A percentile compares a stretch with the other conserved stretches of the same genome.
phyloP scores from a whole-genome alignment of 92 coral and sea anemone species.

The Porites divaricata region DNA sequence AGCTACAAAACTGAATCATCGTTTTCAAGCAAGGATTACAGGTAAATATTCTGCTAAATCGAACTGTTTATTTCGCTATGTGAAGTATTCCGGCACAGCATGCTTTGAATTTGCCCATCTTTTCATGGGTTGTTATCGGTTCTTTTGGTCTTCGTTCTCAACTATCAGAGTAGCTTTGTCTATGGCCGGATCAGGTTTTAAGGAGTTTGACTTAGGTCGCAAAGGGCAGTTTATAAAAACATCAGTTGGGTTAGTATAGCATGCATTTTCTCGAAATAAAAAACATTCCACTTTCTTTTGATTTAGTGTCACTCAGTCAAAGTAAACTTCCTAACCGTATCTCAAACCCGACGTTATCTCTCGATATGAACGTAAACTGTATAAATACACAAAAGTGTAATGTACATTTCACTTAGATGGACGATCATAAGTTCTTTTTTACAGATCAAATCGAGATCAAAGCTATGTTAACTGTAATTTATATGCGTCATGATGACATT shows the following conservation, averaged over 20 bases:
- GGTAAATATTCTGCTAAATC: neutral
- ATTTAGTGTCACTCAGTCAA: neutral
- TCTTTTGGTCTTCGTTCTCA: slow-evolving; percentile 13
- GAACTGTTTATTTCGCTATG: neutral
- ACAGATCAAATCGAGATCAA: neutral
- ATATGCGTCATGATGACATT: neutral
- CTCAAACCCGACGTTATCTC: too few relatives aligned
- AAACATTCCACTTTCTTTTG: slow-evolving; percentile 24
- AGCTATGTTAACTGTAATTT: neutral
- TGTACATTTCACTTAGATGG: neutral
- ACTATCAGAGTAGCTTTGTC: neutral
- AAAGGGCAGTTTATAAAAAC: neutral
- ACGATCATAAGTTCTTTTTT: neutral
- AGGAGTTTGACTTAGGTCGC: neutral
- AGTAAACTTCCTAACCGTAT: too few relatives aligned
- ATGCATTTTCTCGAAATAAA: neutral
- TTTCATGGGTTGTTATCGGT: neutral
- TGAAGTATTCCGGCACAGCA: neutral
- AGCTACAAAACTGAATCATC: neutral
- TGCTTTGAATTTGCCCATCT: neutral
- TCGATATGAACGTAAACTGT: neutral
- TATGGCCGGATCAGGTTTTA: neutral
- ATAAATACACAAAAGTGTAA: neutral
- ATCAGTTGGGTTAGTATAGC: neutral
- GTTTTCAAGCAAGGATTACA: neutral